Evolutionary conservation across 2,113 vertebrate genomes (phyloP).

Genomic region (Boulengeromyrus knoepffleri): DNA sequence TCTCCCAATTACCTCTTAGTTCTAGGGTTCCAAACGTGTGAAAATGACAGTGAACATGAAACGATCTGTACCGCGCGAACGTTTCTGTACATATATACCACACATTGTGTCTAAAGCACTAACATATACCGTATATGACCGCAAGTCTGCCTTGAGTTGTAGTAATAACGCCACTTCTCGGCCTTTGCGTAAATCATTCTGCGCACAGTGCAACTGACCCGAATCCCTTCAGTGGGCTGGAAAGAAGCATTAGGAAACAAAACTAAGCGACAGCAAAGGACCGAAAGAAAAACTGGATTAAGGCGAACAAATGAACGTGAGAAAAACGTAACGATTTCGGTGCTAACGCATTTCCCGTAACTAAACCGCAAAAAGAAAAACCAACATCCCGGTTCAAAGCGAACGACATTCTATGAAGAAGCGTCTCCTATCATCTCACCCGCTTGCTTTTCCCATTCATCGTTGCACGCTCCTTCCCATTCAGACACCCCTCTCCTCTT

Average conservation of each 20-base stretch:
- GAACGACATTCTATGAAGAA: background rate
- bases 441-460: slow-evolving; percentile 1
- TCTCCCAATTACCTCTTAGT: background rate
- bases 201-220: background rate
- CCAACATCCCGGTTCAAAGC: background rate
- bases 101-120: background rate
- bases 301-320: background rate
- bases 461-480: background rate
- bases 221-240: background rate
- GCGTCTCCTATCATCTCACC: background rate
- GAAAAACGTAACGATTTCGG: background rate
- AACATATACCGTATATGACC: background rate
- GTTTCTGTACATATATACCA: background rate
- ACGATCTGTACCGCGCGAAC: background rate
- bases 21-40: background rate
- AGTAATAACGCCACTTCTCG: background rate
- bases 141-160: background rate
- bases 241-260: background rate
- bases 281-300: background rate
- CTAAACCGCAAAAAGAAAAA: background rate
- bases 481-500: background rate
- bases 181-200: slow-evolving; percentile 5
- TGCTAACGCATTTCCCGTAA: background rate
- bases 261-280: background rate
- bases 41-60: background rate